These are phyloP conservation scores for Campoletis raptor DNA, from an alignment of 2,888 invertebrate genomes.

Conservation along the genomic window DNA sequence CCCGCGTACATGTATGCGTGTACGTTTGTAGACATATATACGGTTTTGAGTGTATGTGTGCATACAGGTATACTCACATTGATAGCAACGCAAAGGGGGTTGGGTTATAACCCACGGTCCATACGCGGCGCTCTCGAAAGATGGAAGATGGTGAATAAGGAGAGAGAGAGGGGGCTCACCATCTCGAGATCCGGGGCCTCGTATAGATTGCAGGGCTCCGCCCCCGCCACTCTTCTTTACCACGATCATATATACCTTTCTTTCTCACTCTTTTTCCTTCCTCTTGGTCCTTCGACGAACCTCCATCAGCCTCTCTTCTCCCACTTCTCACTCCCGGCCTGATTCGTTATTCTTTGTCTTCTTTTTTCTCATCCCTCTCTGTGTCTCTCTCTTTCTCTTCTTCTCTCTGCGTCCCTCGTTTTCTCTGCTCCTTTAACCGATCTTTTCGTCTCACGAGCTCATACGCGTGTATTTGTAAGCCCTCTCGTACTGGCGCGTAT, in stretches of 20 bases:
- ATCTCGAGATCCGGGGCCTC: constrained; percentile 82
- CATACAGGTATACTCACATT: neutral
- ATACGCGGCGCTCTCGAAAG: constrained; percentile 70
- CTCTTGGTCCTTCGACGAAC: constrained; percentile 75
- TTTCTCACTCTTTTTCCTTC: constrained; percentile 72
- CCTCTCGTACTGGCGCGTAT: neutral
- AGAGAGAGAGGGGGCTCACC: constrained; percentile 74
- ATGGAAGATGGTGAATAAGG: constrained; percentile 79
- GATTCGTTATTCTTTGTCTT: constrained; percentile 73
- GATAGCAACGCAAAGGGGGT: constrained; percentile 75
- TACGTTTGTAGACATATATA: constrained; percentile 28
- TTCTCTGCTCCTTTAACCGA: constrained; percentile 69
- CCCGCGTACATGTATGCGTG: neutral
- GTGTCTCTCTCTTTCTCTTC: constrained; percentile 58
- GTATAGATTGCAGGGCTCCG: constrained; percentile 79
- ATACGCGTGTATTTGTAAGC: neutral
- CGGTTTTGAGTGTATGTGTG: neutral
- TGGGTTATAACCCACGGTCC: constrained; percentile 77
- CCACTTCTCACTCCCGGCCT: constrained; percentile 66
- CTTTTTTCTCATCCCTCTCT: constrained; percentile 18
- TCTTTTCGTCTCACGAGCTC: constrained; percentile 54
- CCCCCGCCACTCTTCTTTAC: constrained; percentile 79
- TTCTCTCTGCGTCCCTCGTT: constrained; percentile 52
- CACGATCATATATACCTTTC: constrained; percentile 71
- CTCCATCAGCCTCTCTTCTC: constrained; percentile 72